A percentile compares a stretch with the other conserved stretches of the same genome.
phyloP scores from a whole-genome alignment of 2,113 vertebrate genomes.

The Bagarius yarrelli region DNA sequence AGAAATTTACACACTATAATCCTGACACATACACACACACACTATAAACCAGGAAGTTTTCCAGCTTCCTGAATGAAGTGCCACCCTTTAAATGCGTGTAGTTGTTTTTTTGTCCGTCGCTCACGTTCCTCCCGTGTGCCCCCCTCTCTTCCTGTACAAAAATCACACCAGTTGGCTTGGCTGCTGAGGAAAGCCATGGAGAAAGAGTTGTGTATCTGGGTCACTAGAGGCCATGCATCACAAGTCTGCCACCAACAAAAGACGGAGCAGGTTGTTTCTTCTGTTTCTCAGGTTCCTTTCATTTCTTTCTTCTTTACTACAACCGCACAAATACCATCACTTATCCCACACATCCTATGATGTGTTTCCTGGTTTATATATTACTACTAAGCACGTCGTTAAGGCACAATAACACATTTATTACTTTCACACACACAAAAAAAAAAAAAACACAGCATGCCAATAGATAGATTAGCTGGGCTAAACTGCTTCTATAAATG shows the following conservation, averaged over 20 bases:
- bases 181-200: conserved; percentile 53
- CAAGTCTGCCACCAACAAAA: conserved; percentile 67
- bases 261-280: conserved; percentile 65
- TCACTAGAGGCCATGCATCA: conserved; percentile 75
- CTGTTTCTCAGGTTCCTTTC: conserved; percentile 47
- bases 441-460: not conserved
- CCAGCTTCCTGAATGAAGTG: conserved; percentile 19
- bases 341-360: not conserved
- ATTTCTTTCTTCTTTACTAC: conserved; percentile 27
- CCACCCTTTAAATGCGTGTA: conserved; percentile 4
- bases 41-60: conserved; percentile 9
- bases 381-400: not conserved
- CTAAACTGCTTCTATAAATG: not conserved
- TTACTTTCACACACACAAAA: no score
- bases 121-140: conserved; percentile 3
- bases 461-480: not conserved
- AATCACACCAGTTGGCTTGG: conserved; percentile 52
- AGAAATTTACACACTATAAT: not conserved
- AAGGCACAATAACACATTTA: no score
- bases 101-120: not conserved
- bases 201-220: conserved; percentile 69
- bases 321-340: not conserved
- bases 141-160: conserved; percentile 51
- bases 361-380: not conserved
- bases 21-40: conserved; percentile 20